phyloP scores from a whole-genome alignment of 2,797 vertebrate species.

The Sebastes alutus region DNA sequence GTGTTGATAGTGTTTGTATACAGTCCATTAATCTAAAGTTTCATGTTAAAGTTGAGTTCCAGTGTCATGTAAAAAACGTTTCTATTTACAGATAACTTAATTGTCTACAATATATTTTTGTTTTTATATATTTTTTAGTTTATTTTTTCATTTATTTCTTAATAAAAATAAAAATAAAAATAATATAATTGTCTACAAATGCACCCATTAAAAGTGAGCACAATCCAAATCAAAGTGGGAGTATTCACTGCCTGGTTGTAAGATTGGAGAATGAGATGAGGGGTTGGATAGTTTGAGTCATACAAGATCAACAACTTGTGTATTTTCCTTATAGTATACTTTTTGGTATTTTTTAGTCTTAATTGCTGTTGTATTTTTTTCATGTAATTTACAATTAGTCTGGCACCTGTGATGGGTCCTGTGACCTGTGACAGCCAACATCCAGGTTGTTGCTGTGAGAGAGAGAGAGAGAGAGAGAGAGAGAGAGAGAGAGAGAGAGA shows the following conservation, averaged over 20 bases:
- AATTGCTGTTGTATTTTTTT: background rate
- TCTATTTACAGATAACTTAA: background rate
- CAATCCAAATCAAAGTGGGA: background rate
- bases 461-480: no score
- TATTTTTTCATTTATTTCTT: no score
- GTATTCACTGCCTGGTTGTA: background rate
- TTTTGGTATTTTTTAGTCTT: background rate
- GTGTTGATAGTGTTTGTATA: background rate
- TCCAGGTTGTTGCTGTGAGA: background rate
- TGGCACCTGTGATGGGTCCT: background rate
- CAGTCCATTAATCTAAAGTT: background rate
- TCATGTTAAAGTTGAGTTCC: background rate
- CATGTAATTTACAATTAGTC: background rate
- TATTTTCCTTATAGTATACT: background rate
- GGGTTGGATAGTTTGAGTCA: background rate
- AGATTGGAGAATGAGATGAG: background rate
- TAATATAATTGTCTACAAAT: background rate
- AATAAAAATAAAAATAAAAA: no score
- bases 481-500: no score
- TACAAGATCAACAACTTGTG: background rate
- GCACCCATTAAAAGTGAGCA: background rate
- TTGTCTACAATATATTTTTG: background rate
- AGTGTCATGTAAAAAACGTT: background rate
- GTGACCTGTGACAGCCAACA: background rate
- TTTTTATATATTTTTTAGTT: background rate